A percentile compares a stretch with the other conserved stretches of the same genome.
These are phyloP conservation scores for Pagetopsis macropterus DNA, from an alignment of 2,797 vertebrate species.

Conservation along the genomic window DNA sequence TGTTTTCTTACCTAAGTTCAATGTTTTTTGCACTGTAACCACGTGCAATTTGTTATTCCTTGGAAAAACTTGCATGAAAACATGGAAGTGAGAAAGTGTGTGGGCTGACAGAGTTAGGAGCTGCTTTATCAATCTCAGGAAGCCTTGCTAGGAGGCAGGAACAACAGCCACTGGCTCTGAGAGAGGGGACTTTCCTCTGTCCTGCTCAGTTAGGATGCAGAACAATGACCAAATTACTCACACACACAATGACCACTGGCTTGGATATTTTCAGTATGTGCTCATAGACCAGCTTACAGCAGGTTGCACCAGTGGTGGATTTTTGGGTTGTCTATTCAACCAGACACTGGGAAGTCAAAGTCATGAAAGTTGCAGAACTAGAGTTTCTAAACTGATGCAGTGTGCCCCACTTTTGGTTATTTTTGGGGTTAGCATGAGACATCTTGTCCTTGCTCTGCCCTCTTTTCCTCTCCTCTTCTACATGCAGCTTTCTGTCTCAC, in stretches of 20 bases:
- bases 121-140: slow-evolving; percentile 79
- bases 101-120: slow-evolving; percentile 36
- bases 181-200: slow-evolving; percentile 83
- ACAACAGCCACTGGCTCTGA: slow-evolving; percentile 68
- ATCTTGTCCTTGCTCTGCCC: slow-evolving; percentile 50
- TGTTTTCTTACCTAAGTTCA: slow-evolving; percentile 53
- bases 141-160: slow-evolving; percentile 75
- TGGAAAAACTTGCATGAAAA: slow-evolving; percentile 58
- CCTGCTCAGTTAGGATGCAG: slow-evolving; percentile 68
- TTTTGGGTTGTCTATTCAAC: slow-evolving; percentile 13
- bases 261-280: slow-evolving; percentile 48
- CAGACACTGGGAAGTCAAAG: not conserved
- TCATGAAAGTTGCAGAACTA: not conserved
- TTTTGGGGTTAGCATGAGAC: slow-evolving; percentile 43
- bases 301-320: slow-evolving; percentile 44
- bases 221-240: slow-evolving; percentile 76
- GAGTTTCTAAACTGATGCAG: slow-evolving; percentile 28
- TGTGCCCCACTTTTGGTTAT: slow-evolving; percentile 69
- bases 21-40: slow-evolving; percentile 23
- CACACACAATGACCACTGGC: slow-evolving; percentile 45
- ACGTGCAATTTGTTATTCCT: slow-evolving; percentile 57
- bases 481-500: slow-evolving; percentile 16
- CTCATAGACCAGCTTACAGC: slow-evolving; percentile 49
- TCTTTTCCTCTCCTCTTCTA: slow-evolving; percentile 44
- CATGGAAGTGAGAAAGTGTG: slow-evolving; percentile 64